These are phyloP conservation scores for Caenorhabditis sp. DNA, from an alignment of 2,888 invertebrate species.

Conservation along the genomic window DNA sequence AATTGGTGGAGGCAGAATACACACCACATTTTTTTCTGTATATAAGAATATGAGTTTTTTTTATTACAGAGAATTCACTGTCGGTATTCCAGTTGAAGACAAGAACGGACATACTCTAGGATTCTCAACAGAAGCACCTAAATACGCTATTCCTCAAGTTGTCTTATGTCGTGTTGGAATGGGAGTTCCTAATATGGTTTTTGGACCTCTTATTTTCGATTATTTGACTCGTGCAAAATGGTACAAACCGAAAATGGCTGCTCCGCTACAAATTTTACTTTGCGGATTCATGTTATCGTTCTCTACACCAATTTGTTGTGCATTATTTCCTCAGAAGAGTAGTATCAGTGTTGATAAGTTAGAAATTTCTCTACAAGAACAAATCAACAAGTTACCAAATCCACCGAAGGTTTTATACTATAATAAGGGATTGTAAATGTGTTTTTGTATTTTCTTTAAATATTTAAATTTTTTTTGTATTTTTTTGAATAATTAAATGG, in stretches of 20 bases:
- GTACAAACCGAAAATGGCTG: constrained; percentile 42
- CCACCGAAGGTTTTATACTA: constrained; percentile 79
- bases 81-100: constrained; percentile 48
- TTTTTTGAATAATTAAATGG: background rate
- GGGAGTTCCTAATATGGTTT: constrained; percentile 82
- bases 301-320: constrained; percentile 93
- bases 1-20: too few species aligned
- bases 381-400: constrained; percentile 76
- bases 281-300: constrained; percentile 79
- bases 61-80: constrained; percentile 46
- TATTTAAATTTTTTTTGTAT: background rate
- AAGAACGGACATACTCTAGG: constrained; percentile 41
- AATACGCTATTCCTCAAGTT: constrained; percentile 84
- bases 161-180: constrained; percentile 86
- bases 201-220: constrained; percentile 40
- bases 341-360: constrained; percentile 76
- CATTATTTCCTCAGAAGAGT: constrained; percentile 85
- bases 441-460: too few species aligned
- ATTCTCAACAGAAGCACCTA: constrained; percentile 75
- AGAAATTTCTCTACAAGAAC: constrained; percentile 80
- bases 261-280: constrained; percentile 50
- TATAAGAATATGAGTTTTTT: too few species aligned
- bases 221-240: constrained; percentile 19
- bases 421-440: constrained; percentile 83
- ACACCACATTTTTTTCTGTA: too few species aligned